These are phyloP conservation scores for Malachius bipustulatus DNA, from an alignment of 2,888 invertebrate genomes.

Conservation along the genomic window DNA sequence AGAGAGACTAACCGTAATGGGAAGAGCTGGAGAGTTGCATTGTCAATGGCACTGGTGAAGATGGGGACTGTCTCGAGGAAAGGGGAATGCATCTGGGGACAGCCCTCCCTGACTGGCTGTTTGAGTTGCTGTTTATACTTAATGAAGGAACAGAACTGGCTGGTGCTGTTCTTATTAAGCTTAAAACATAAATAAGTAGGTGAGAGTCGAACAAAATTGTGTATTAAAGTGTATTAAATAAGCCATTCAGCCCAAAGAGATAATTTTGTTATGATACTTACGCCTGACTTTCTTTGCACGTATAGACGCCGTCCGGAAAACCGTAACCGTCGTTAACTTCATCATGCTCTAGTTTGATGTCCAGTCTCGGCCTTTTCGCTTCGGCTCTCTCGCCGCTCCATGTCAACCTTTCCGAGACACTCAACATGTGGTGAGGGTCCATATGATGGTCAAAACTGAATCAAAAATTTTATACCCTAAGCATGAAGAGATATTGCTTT, in stretches of 20 bases:
- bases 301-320: conserved; percentile 42
- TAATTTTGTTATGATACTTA: conserved; percentile 24
- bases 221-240: background rate
- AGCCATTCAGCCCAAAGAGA: background rate
- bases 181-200: conserved; percentile 25
- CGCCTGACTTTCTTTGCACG: conserved; percentile 33
- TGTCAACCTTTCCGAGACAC: conserved; percentile 27
- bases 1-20: conserved; percentile 41
- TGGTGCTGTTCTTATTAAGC: conserved; percentile 36
- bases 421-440: conserved; percentile 36
- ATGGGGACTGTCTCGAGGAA: conserved; percentile 42
- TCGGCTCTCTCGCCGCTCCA: conserved; percentile 41
- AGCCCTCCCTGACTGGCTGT: conserved; percentile 27
- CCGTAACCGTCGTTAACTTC: conserved; percentile 58
- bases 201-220: too few species aligned
- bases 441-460: conserved; percentile 58
- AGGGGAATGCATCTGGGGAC: conserved; percentile 31
- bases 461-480: too few species aligned
- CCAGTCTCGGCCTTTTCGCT: conserved; percentile 49
- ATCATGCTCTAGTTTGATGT: conserved; percentile 61
- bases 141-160: conserved; percentile 37
- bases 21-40: conserved; percentile 53
- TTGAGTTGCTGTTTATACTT: conserved; percentile 37
- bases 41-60: conserved; percentile 53
- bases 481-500: too few species aligned